A percentile compares a stretch with the other conserved stretches of the same genome.
These are phyloP conservation scores for Aurelia sp. DNA, from an alignment of 30 jellyfish, hydroid and myxozoan genomes.

Conservation along the genomic window DNA sequence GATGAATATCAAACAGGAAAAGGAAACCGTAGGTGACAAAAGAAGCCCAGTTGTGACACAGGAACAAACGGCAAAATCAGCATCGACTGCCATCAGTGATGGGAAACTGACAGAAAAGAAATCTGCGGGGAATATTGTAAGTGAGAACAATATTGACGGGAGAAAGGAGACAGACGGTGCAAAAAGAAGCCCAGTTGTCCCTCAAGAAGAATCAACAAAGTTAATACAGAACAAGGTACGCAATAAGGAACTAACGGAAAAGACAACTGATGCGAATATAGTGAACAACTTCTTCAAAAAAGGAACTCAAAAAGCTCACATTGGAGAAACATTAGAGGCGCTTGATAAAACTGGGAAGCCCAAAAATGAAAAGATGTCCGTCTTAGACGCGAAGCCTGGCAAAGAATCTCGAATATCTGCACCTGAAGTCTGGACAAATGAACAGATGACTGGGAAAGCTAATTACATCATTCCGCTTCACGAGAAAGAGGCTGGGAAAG, in stretches of 20 bases:
- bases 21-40: neutral
- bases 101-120: no score
- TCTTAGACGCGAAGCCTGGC: neutral
- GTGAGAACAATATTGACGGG: neutral
- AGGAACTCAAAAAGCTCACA: conserved; percentile 18
- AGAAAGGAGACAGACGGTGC: neutral
- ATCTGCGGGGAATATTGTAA: neutral
- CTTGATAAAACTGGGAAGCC: neutral
- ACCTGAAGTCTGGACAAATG: conserved; percentile 3
- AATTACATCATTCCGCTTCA: conserved; percentile 5
- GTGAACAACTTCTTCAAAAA: conserved; percentile 9
- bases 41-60: neutral
- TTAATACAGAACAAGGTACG: no score
- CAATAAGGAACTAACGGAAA: neutral
- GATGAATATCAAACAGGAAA: neutral
- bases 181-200: neutral
- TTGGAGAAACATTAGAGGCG: neutral
- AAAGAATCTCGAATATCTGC: neutral
- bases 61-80: no score
- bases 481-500: conserved; percentile 59
- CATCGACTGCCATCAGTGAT: no score
- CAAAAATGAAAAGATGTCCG: no score
- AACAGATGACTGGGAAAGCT: neutral
- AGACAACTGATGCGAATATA: conserved; percentile 2
- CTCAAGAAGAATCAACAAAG: neutral